phyloP scores from a whole-genome alignment of 1,140 invertebrate species.

The Paraescarpia echinospica region DNA sequence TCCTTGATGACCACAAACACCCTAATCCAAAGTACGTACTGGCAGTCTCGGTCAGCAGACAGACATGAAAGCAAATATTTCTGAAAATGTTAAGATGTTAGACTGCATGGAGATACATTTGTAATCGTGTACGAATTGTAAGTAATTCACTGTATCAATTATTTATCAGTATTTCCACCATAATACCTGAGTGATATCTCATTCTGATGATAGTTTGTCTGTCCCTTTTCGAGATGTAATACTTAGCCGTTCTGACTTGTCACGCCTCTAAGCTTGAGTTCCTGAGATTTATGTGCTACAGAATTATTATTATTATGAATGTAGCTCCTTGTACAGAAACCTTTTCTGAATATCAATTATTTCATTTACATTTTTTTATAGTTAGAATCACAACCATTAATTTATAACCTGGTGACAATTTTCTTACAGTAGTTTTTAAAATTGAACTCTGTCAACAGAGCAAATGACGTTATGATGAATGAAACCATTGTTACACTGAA shows the following conservation, averaged over 20 bases:
- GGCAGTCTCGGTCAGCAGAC: background rate
- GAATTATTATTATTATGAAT: too few species aligned
- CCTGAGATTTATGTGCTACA: too few species aligned
- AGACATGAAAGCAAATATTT: background rate
- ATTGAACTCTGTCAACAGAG: background rate
- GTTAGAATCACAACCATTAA: too few species aligned
- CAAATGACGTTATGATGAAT: background rate
- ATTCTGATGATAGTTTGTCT: too few species aligned
- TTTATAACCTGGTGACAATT: background rate
- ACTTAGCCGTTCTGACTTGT: too few species aligned
- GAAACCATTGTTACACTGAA: background rate
- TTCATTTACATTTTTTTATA: too few species aligned
- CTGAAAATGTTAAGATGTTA: background rate
- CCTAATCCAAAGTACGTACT: slow-evolving; percentile 77
- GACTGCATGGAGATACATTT: background rate
- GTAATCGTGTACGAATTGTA: background rate
- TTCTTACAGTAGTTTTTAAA: background rate
- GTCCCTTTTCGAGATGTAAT: too few species aligned
- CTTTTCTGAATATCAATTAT: too few species aligned
- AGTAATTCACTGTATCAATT: background rate
- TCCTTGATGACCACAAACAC: slow-evolving; percentile 87
- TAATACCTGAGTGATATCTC: too few species aligned
- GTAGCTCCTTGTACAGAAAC: too few species aligned
- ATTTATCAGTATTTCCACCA: too few species aligned
- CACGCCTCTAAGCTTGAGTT: too few species aligned